Percentiles rank a stretch among this genome's conserved stretches.
Evolutionary conservation across 1,140 invertebrate genomes (phyloP).

Genomic region (Drosophila neocordata): DNA sequence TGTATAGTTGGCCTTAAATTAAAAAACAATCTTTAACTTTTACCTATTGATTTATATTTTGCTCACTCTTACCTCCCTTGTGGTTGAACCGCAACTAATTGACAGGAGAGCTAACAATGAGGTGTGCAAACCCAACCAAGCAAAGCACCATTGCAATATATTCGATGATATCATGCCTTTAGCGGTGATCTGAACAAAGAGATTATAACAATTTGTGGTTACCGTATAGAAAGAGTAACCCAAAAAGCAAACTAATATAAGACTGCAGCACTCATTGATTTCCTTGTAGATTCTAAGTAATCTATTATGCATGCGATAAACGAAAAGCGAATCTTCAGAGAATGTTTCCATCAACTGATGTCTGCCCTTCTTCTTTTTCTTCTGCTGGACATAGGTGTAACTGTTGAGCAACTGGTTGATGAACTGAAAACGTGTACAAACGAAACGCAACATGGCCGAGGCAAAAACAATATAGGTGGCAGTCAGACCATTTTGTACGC

Average conservation of each 20-base stretch:
- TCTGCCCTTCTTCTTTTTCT: conserved; percentile 19
- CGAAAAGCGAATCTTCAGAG: conserved; percentile 73
- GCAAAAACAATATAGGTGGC: conserved; percentile 75
- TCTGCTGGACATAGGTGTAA: conserved; percentile 64
- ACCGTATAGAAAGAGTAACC: conserved; percentile 82
- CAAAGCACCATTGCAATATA: conserved; percentile 71
- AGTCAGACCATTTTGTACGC: conserved; percentile 66
- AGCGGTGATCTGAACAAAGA: conserved; percentile 77
- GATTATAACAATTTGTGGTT: conserved; percentile 78
- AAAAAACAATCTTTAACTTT: not conserved
- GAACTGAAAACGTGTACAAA: conserved; percentile 66
- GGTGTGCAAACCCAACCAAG: conserved; percentile 66
- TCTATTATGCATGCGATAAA: conserved; percentile 78
- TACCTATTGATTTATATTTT: no score
- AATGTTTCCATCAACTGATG: conserved; percentile 59
- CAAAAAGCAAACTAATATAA: conserved; percentile 75
- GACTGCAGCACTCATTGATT: conserved; percentile 75
- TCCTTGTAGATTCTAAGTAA: conserved; percentile 70
- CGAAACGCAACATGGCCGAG: conserved; percentile 62
- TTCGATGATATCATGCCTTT: conserved; percentile 56
- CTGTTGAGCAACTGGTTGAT: conserved; percentile 65
- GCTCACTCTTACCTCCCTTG: conserved; percentile 55
- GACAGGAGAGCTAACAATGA: conserved; percentile 65
- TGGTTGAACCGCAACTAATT: conserved; percentile 67
- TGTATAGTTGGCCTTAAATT: conserved; percentile 70